Conservation (phyloP, 2,888 invertebrate genomes). For the Drosophila seclusa region DNA sequence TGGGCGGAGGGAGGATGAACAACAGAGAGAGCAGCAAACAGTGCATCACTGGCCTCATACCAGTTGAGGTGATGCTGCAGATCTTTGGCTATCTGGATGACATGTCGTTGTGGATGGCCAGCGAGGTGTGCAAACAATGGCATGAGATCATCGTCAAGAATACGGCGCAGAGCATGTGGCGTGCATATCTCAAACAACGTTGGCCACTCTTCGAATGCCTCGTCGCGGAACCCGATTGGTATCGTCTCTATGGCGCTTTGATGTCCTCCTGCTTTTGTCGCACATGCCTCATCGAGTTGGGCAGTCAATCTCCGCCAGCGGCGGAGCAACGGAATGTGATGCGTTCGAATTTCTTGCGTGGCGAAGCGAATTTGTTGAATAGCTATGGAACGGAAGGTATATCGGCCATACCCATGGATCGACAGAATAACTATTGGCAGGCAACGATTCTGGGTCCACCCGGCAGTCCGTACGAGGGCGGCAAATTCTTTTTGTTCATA, state of each 20-base stretch:
- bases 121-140: conserved; percentile 95
- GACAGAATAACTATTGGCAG: conserved; percentile 91
- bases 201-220: conserved; percentile 95
- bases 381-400: conserved; percentile 85
- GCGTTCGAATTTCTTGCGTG: conserved; percentile 91
- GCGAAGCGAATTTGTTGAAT: conserved; percentile 87
- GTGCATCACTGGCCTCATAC: conserved; percentile 77
- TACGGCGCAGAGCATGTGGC: conserved; percentile 92
- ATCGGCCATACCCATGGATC: conserved; percentile 84
- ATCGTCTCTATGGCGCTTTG: conserved; percentile 89
- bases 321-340: conserved; percentile 91
- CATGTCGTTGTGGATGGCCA: conserved; percentile 94
- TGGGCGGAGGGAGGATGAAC: conserved; percentile 13
- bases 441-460: conserved; percentile 96
- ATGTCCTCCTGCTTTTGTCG: conserved; percentile 94
- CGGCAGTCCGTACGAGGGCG: conserved; percentile 97
- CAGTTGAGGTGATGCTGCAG: conserved; percentile 90
- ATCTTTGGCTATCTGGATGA: conserved; percentile 96
- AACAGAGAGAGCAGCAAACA: conserved; percentile 19
- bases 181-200: conserved; percentile 89
- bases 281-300: conserved; percentile 94
- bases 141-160: conserved; percentile 91
- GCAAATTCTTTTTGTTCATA: conserved; percentile 95
- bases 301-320: conserved; percentile 88
- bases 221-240: conserved; percentile 90